A percentile compares a stretch with the other conserved stretches of the same genome.
Conservation (phyloP, 2,888 invertebrate species). For the Drosophila hamatofila region DNA sequence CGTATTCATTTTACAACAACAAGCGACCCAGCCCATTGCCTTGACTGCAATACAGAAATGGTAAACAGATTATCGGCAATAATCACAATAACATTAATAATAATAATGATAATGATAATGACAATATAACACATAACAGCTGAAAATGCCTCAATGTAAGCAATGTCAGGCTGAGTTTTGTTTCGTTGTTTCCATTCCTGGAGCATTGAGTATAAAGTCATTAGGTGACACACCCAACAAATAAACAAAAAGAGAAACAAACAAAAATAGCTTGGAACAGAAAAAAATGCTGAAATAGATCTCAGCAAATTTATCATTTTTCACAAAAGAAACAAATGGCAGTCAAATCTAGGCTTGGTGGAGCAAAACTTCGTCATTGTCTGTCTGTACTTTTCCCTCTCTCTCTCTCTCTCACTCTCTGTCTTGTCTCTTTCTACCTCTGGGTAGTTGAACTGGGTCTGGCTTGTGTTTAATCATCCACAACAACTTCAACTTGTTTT, state of each 20-base stretch:
- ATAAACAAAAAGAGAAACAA: conserved; percentile 21
- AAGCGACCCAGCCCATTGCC: conserved; percentile 1
- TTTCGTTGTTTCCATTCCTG: conserved; percentile 27
- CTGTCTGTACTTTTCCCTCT: not conserved
- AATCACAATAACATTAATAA: conserved; percentile 15
- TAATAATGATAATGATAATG: conserved; percentile 10
- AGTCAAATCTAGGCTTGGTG: conserved; percentile 68
- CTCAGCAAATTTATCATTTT: conserved; percentile 69
- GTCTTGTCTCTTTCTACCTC: not conserved
- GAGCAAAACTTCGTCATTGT: conserved; percentile 45
- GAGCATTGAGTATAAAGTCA: conserved; percentile 62
- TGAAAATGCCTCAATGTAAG: conserved; percentile 21
- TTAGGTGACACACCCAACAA: conserved; percentile 72
- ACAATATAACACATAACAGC: not conserved
- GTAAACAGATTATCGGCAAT: conserved; percentile 45
- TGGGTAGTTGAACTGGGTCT: conserved; percentile 27
- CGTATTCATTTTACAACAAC: not conserved
- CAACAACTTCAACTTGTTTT: conserved; percentile 65
- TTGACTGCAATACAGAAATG: conserved; percentile 33
- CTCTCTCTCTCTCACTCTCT: not conserved
- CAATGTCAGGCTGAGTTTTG: conserved; percentile 2
- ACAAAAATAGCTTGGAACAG: not conserved
- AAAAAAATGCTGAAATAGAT: conserved; percentile 58
- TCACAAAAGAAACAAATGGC: conserved; percentile 36
- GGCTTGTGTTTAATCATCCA: conserved; percentile 67